Percentiles rank a stretch among this genome's conserved stretches.
Evolutionary conservation across 2,797 vertebrate genomes (phyloP).

Genomic region (Otolemur crassicaudatus): DNA sequence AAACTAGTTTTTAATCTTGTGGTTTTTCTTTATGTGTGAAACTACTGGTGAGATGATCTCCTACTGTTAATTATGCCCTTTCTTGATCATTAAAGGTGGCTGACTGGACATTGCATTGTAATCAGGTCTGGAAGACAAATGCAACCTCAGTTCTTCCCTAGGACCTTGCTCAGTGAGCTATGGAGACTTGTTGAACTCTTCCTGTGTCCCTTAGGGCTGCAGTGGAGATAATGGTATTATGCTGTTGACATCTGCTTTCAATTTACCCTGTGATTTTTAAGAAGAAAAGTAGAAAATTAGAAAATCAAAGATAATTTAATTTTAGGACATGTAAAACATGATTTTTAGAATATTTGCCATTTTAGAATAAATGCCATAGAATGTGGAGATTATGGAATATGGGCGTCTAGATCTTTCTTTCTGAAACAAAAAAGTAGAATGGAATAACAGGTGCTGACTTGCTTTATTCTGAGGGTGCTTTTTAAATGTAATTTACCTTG

Average conservation of each 20-base stretch:
- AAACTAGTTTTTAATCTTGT: conserved; percentile 35
- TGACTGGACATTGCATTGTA: not conserved
- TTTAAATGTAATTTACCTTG: not conserved
- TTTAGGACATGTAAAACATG: not conserved
- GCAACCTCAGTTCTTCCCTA: not conserved
- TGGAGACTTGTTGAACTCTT: conserved; percentile 44
- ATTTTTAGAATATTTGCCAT: not conserved
- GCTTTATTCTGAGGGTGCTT: not conserved
- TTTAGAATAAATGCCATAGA: not conserved
- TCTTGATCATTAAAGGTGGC: not conserved
- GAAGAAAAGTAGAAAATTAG: not conserved
- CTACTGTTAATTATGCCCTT: conserved; percentile 52
- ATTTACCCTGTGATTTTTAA: not conserved
- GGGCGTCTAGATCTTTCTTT: not conserved
- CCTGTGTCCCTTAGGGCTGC: not conserved
- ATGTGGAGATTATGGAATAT: not conserved
- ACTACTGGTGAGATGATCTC: not conserved
- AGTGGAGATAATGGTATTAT: not conserved
- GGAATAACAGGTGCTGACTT: not conserved
- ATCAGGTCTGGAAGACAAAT: conserved; percentile 40
- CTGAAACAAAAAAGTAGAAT: not conserved
- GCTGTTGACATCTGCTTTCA: conserved; percentile 31
- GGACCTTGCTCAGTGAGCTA: conserved; percentile 38
- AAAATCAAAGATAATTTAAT: not conserved
- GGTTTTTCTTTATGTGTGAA: conserved; percentile 4